Evolutionary conservation across 2,113 vertebrate species (phyloP).

Genomic region (Azemiops feae): DNA sequence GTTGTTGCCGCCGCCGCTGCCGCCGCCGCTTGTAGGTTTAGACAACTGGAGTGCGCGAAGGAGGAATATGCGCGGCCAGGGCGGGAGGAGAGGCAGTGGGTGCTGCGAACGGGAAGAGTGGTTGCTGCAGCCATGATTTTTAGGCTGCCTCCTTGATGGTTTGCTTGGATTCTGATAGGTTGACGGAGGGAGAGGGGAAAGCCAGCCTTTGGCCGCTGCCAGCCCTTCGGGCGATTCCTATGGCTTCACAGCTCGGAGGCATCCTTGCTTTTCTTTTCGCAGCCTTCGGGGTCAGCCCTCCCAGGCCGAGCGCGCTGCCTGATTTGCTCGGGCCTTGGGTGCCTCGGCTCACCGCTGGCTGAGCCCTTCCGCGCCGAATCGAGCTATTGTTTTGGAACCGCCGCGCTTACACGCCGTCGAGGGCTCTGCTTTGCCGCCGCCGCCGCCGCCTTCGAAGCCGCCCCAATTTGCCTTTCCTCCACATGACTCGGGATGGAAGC

Average conservation of each 20-base stretch:
- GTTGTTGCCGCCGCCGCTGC: not conserved
- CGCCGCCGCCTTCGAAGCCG: constrained; percentile 69
- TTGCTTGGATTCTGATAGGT: constrained; percentile 55
- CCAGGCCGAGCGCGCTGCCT: constrained; percentile 57
- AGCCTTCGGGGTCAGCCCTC: constrained; percentile 44
- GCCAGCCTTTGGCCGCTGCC: constrained; percentile 49
- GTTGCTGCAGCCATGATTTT: constrained; percentile 42
- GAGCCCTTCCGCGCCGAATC: constrained; percentile 81
- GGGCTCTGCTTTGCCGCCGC: constrained; percentile 55
- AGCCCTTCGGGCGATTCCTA: constrained; percentile 68
- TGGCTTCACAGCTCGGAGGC: constrained; percentile 65
- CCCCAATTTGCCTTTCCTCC: constrained; percentile 86
- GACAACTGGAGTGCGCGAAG: not conserved
- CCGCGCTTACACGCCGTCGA: constrained; percentile 75
- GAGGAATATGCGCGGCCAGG: constrained; percentile 4
- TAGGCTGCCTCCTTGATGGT: constrained; percentile 44
- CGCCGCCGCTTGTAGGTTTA: not conserved
- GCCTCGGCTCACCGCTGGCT: constrained; percentile 70
- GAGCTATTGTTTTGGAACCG: constrained; percentile 84
- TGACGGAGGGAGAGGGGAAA: constrained; percentile 45
- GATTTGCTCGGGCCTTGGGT: constrained; percentile 80
- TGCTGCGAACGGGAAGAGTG: constrained; percentile 16
- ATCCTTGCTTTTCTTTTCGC: constrained; percentile 53
- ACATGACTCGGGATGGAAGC: constrained; percentile 86
- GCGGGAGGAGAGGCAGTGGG: constrained; percentile 31